Base-by-base conservation (phyloP, 2,888 invertebrate genomes). In the Cephus sareptanus region DNA sequence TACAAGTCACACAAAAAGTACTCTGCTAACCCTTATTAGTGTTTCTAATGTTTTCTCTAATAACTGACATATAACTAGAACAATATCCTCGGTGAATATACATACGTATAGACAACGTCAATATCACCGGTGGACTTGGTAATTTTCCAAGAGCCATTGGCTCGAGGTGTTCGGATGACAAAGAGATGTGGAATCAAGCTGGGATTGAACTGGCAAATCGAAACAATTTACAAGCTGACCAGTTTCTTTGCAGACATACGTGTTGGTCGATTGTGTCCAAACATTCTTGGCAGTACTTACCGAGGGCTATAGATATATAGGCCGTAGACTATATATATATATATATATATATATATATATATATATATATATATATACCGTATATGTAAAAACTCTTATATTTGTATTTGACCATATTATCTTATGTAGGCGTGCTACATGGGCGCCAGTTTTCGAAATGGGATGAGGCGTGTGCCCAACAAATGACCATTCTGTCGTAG, bases 401-500 rank as follows among this genome's bases (percentile, higher is more conserved):
- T 70, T n/a, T 40, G 71, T 78, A 76, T 78, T 75, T 78, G 71
- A 35, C 35, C 68, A 73, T 76, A 76, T 76, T 35, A 78, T 76
- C 78, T 78, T 75, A 12, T 35, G 76, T 78, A 74, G 56, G 74
- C 73, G 75, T 75, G 56, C 73, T 56, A 75, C 75, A 73, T 71
- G 34, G 33, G 15, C 71, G 40, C 37, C 34, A 9, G 71, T n/a
- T 35, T 12, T 35, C 13, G 37, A 77, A 76, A 80, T 73, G 76
- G 74, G 40, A 56, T 40, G 69, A 79, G 79, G 79, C 76, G 80
- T 79, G 76, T 80, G 82, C 82, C 80, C 83, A 83, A 83, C 81
- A 84, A 84, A 84, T 83, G 82, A 78, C 82, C 82, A 83, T 81
- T 81, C 81, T 77, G 79, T 79, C 81, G 81, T 82, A 77, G 77